Base-by-base conservation (phyloP, 2,888 invertebrate genomes). In the Dasysyrphus tricinctus region DNA sequence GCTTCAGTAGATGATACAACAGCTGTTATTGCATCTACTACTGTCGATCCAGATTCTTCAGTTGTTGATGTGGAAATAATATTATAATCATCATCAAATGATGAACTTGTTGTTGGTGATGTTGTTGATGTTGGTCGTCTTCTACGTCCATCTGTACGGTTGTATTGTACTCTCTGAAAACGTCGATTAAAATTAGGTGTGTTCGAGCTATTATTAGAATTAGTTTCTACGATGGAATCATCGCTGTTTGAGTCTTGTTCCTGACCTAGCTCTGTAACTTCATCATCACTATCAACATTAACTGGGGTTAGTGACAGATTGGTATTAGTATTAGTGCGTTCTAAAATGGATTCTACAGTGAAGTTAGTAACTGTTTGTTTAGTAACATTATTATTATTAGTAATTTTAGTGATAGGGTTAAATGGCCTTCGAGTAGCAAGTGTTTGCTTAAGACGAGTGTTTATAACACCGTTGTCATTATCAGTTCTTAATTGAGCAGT, bases 111-210 rank as follows among this genome's bases (percentile, higher is more conserved):
- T 59, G 75, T 74, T 59, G 74, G 54, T 32, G 65, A 76, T 32
- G 51, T 47, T 16, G 85, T 34, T 16, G 67, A 29, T 67, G 67
- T 29, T 12, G 67, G 67, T 34, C 67, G 77, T 78, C 85, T 87
- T 81, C 79, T 76, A 78, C 77, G 81, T 81, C 78, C 85, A 54
- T 78, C 78, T 88, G 90, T 90, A 89, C 91, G 91, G 90, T 89
- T 91, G 89, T 90, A 90, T 88, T 91, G 91, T 90, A 90, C 90
- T 90, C 90, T 92, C 92, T 92, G 92, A 92, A 92, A 92, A 91
- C 92, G 92, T 90, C 91, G 92, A 90, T 90, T 91, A 90, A 90
- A 91, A 91, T 91, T 91, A 91, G 86, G 86, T 73, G 76, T 80
- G 80, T 79, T 87, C 54, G 65, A 65, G 74, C 70, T 86, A 56